These are phyloP conservation scores for Apistogramma diplotaenia DNA, from an alignment of 2,113 vertebrate species.

Conservation along the genomic window DNA sequence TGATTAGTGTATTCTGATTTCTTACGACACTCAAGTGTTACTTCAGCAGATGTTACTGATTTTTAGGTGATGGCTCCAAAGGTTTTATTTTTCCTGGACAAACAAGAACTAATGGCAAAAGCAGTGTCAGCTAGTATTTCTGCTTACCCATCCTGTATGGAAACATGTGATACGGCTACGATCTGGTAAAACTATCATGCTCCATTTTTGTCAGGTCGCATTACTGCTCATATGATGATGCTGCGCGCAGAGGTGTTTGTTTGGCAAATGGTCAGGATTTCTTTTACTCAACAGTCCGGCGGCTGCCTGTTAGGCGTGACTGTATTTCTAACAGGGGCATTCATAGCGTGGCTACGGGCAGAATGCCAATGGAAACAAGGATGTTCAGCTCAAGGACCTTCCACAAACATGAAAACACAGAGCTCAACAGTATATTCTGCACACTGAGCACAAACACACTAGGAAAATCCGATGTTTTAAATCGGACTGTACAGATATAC, in stretches of 20 bases:
- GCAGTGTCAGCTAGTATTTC: conserved; percentile 25
- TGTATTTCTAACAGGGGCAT: not conserved
- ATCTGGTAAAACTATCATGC: conserved; percentile 33
- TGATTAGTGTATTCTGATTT: not conserved
- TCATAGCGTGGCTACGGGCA: conserved; percentile 5
- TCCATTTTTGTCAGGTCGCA: not conserved
- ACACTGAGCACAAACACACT: not conserved
- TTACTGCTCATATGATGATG: not conserved
- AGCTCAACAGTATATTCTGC: not conserved
- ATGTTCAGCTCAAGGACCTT: not conserved
- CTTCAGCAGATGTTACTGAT: not conserved
- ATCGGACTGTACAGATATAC: not conserved
- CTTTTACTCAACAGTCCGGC: not conserved
- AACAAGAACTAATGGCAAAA: not conserved
- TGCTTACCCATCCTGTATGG: not conserved
- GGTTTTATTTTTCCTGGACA: not conserved
- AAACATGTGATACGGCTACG: conserved; percentile 3
- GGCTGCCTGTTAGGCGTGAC: not conserved
- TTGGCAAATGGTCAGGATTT: not conserved
- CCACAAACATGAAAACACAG: not conserved
- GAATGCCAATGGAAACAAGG: conserved; percentile 29
- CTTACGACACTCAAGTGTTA: not conserved
- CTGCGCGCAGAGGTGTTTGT: not conserved
- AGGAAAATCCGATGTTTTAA: not conserved
- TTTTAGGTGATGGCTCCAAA: not conserved